phyloP scores from a whole-genome alignment of 2,888 invertebrate genomes.

The Syrphus vitripennis region DNA sequence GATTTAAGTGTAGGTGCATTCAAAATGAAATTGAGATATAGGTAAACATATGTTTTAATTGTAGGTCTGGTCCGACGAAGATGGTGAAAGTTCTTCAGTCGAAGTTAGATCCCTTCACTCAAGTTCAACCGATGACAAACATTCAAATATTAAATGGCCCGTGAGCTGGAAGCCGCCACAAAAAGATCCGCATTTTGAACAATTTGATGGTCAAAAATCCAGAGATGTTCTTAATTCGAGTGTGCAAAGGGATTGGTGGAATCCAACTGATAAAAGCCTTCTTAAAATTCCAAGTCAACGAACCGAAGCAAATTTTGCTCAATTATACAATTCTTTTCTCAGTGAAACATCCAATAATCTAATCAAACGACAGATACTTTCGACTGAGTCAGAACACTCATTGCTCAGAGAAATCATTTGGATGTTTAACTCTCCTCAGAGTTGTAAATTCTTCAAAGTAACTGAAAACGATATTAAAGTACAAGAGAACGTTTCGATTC shows the following conservation, averaged over 20 bases:
- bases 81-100: slow-evolving; percentile 38
- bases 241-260: slow-evolving; percentile 82
- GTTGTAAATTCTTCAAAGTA: slow-evolving; percentile 76
- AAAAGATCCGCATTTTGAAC: slow-evolving; percentile 71
- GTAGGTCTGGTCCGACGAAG: slow-evolving; percentile 79
- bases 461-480: slow-evolving; percentile 72
- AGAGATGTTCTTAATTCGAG: slow-evolving; percentile 77
- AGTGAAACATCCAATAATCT: slow-evolving; percentile 73
- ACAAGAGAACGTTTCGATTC: slow-evolving; percentile 76
- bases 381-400: slow-evolving; percentile 76
- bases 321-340: slow-evolving; percentile 78
- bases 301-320: slow-evolving; percentile 80
- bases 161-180: slow-evolving; percentile 71
- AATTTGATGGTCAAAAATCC: slow-evolving; percentile 74
- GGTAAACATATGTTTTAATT: neutral
- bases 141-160: slow-evolving; percentile 36
- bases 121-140: slow-evolving; percentile 12
- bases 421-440: slow-evolving; percentile 78
- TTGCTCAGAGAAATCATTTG: slow-evolving; percentile 79
- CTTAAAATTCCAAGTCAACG: slow-evolving; percentile 76
- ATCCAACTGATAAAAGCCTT: slow-evolving; percentile 74
- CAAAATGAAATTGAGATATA: neutral
- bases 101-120: slow-evolving; percentile 27
- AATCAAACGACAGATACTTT: slow-evolving; percentile 72
- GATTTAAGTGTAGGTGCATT: slow-evolving; percentile 76